Evolutionary conservation across 2,888 invertebrate genomes (phyloP), one percentile per base, ranked within the genome.

Genomic region (Ormyrus labotus): DNA sequence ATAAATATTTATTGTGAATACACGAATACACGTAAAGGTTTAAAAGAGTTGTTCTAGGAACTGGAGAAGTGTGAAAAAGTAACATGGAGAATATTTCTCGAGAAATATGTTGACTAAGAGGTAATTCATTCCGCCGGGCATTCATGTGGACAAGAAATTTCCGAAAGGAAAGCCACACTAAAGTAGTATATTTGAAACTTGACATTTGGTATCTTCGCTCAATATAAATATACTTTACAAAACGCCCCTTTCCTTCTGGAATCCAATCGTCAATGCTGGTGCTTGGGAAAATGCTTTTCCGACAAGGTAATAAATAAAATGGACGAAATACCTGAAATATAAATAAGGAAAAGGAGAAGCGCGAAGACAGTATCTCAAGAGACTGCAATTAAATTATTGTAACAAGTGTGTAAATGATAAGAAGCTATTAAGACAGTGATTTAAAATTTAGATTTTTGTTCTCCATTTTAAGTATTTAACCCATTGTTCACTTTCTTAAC

Each of bases 111-210:
- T 55, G 51, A 61, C 61, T 55, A 47, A 55, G n/a, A 7, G n/a
- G 50, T n/a, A 67, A 75, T 75, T 48, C 53, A 75, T 68, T 68
- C 68, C 51, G 8, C 6, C 10, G 51, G n/a, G 48, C 61, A 60
- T 34, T 51, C 51, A 34, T 48, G 63, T 13, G 72, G 45, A 61
- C 61, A 50, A 57, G 34, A 57, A 61, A 64, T 58, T 50, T 55
- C 11, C 11, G 9, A 68, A 45, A 13, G 11, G 10, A 13, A 58
- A 68, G 45, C 53, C 13, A 11, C 45, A 50, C n/a, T 53, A 5
- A 5, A 8, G 10, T 1, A 55, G n/a, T n/a, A 9, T 58, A 73
- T 82, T 61, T 77, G 79, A 81, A 81, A 9, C 57, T 13, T n/a
- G n/a, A 47, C 47, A 72, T 68, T 78, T 61, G 55, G 55, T 68